Percentiles rank a stretch among this genome's conserved stretches.
These are phyloP conservation scores for Holacanthus passer DNA, from an alignment of 2,113 vertebrate genomes.

Conservation along the genomic window DNA sequence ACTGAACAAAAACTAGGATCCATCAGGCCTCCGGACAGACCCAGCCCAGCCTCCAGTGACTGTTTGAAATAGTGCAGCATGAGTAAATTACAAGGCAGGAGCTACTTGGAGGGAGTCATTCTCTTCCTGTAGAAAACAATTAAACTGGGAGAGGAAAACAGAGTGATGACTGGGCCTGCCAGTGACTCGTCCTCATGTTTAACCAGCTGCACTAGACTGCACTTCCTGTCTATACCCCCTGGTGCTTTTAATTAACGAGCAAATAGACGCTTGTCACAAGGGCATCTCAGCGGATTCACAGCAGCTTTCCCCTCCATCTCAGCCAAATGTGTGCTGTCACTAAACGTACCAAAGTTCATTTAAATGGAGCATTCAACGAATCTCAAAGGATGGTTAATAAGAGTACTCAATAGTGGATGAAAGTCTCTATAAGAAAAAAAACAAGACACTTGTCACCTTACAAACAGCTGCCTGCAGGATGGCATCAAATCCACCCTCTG, in stretches of 20 bases:
- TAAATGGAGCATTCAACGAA: neutral
- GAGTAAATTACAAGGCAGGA: conserved; percentile 70
- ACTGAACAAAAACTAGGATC: neutral
- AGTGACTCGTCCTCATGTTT: conserved; percentile 60
- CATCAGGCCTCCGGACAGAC: neutral
- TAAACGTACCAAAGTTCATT: neutral
- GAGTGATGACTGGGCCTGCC: conserved; percentile 37
- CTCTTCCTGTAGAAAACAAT: conserved; percentile 65
- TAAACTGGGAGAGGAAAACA: conserved; percentile 12
- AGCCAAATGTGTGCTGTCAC: neutral
- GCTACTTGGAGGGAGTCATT: conserved; percentile 32
- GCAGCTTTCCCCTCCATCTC: neutral
- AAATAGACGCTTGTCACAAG: conserved; percentile 42
- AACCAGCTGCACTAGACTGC: conserved; percentile 69
- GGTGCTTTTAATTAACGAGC: conserved; percentile 61
- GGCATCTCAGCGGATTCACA: neutral
- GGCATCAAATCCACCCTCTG: conserved; percentile 95
- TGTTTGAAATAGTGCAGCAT: conserved; percentile 39
- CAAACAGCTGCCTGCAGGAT: conserved; percentile 96
- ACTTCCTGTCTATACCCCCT: conserved; percentile 56
- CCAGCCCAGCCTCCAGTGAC: neutral
- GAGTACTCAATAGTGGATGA: too few relatives aligned
- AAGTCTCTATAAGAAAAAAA: neutral
- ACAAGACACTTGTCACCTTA: conserved; percentile 84
- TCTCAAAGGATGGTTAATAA: neutral